Conservation (phyloP, 2,113 vertebrate species). For the Lasiurus borealis region DNA sequence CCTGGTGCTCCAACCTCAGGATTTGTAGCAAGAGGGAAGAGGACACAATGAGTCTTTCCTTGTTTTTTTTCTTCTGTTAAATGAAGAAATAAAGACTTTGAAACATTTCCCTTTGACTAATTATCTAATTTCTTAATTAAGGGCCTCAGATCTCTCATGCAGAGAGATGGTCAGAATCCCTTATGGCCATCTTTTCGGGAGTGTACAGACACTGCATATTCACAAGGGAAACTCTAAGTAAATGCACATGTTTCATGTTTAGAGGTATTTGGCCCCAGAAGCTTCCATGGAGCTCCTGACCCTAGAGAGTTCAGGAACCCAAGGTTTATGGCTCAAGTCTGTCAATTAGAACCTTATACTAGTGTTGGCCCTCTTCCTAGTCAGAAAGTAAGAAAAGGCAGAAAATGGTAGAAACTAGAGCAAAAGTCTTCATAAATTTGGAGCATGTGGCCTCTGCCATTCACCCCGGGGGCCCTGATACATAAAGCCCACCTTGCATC, state of each 20-base stretch:
- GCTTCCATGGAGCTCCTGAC: not conserved
- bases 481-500: not conserved
- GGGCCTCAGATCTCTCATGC: not conserved
- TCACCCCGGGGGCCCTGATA: not conserved
- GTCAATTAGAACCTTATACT: not conserved
- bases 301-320: not conserved
- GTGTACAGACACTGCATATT: not conserved
- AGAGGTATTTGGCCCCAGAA: not conserved
- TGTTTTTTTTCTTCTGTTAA: not conserved
- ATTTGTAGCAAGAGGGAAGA: not conserved
- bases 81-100: not conserved
- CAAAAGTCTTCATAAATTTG: not conserved
- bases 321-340: not conserved
- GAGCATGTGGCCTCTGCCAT: not conserved
- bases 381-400: not conserved
- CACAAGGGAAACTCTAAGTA: constrained; percentile 19
- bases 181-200: not conserved
- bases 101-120: not conserved
- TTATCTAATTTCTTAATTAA: not conserved
- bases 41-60: not conserved
- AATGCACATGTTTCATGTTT: not conserved
- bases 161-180: not conserved
- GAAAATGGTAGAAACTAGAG: not conserved
- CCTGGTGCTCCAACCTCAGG: not conserved
- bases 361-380: not conserved